Evolutionary conservation across 2,797 vertebrate species (phyloP).

Genomic region (Danio jaintianensis): DNA sequence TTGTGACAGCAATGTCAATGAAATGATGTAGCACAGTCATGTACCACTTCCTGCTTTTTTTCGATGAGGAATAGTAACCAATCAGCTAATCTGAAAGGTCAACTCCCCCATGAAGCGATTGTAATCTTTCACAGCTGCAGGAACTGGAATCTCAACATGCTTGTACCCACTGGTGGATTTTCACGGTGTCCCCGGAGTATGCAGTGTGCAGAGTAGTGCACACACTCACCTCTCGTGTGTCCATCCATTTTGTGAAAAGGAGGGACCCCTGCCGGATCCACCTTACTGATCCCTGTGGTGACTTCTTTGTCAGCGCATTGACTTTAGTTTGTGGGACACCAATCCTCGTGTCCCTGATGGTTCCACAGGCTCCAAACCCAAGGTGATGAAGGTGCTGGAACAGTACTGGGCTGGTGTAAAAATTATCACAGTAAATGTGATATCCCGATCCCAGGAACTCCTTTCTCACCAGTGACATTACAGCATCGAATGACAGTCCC

Average conservation of each 20-base stretch:
- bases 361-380: slow-evolving; percentile 54
- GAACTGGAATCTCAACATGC: background rate
- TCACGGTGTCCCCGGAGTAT: background rate
- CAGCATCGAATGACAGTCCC: too few species aligned
- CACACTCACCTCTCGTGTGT: slow-evolving; percentile 23
- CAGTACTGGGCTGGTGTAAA: slow-evolving; percentile 67
- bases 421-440: slow-evolving; percentile 70
- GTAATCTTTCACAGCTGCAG: background rate
- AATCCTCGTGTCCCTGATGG: slow-evolving; percentile 55
- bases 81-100: slow-evolving; percentile 74
- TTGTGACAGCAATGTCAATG: slow-evolving; percentile 71
- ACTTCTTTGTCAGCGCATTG: background rate
- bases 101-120: slow-evolving; percentile 67
- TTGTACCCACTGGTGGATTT: background rate
- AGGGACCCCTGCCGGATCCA: slow-evolving; percentile 36
- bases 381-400: slow-evolving; percentile 20
- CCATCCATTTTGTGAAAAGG: slow-evolving; percentile 34
- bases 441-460: too few species aligned
- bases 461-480: too few species aligned
- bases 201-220: slow-evolving; percentile 35
- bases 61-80: slow-evolving; percentile 70
- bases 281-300: slow-evolving; percentile 3
- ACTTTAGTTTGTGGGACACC: slow-evolving; percentile 27
- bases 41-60: slow-evolving; percentile 73
- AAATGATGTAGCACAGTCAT: slow-evolving; percentile 75